A percentile compares a stretch with the other conserved stretches of the same genome.
Conservation (phyloP, 2,113 vertebrate genomes). For the Sardina pilchardus region DNA sequence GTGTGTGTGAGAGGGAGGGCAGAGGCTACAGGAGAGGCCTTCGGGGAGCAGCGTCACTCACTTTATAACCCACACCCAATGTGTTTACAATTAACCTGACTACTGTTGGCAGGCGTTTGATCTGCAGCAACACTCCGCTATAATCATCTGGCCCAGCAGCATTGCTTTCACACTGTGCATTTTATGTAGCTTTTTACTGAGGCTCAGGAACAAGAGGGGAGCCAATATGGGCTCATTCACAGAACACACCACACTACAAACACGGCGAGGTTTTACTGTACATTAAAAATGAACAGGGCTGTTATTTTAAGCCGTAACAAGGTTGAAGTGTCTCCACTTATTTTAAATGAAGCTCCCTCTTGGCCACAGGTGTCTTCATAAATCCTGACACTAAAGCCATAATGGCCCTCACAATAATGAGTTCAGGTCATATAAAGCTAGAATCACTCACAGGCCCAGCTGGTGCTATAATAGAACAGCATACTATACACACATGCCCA, state of each 20-base stretch:
- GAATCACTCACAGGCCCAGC: constrained; percentile 54
- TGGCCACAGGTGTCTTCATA: constrained; percentile 38
- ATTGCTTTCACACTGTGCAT: neutral
- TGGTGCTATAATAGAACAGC: constrained; percentile 64
- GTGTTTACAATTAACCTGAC: constrained; percentile 52
- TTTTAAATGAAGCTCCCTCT: neutral
- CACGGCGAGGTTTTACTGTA: neutral
- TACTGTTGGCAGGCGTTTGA: constrained; percentile 40
- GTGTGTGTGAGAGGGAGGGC: neutral
- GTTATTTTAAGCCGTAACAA: neutral
- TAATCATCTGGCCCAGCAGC: constrained; percentile 27
- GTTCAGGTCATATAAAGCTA: constrained; percentile 58
- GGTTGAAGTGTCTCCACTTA: constrained; percentile 7
- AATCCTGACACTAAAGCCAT: constrained; percentile 36
- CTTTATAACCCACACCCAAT: constrained; percentile 24
- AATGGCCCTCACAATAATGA: constrained; percentile 53
- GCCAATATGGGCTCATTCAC: neutral
- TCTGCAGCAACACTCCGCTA: constrained; percentile 23
- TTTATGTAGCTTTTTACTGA: constrained; percentile 7
- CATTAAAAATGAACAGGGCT: neutral
- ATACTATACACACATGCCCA: constrained; percentile 64
- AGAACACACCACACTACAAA: neutral
- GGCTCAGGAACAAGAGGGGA: constrained; percentile 13
- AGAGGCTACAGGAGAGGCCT: neutral
- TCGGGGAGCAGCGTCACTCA: neutral